These are phyloP conservation scores for Amblyraja radiata DNA, from an alignment of 2,797 vertebrate species.

Conservation along the genomic window DNA sequence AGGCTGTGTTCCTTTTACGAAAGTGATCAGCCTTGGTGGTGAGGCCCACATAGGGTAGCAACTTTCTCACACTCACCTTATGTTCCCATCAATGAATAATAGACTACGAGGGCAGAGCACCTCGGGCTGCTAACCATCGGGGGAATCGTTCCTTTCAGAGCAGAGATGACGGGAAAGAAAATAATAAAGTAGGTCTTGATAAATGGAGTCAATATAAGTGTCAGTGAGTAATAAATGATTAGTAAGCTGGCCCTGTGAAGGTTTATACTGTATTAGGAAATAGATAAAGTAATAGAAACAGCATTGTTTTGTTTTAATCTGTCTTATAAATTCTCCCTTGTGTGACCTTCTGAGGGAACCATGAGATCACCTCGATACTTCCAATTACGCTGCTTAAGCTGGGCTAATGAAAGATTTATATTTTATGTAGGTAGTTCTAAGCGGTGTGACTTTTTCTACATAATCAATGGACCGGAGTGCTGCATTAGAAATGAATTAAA, in stretches of 20 bases:
- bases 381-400: neutral
- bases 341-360: neutral
- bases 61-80: neutral
- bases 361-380: neutral
- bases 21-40: neutral
- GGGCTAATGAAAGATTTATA: neutral
- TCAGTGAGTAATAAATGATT: neutral
- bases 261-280: neutral
- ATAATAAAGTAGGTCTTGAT: conserved; percentile 5
- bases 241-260: neutral
- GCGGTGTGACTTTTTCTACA: neutral
- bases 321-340: neutral
- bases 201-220: neutral
- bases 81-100: neutral
- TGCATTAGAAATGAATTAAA: neutral
- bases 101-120: neutral
- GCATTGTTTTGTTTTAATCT: neutral
- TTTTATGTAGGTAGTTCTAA: neutral
- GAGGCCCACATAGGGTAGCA: neutral
- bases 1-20: neutral
- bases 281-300: conserved; percentile 3
- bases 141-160: neutral
- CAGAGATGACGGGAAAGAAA: neutral
- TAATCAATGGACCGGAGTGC: neutral
- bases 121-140: neutral